Conservation (phyloP, 2,888 invertebrate species). For the Ochropleura leucogaster region DNA sequence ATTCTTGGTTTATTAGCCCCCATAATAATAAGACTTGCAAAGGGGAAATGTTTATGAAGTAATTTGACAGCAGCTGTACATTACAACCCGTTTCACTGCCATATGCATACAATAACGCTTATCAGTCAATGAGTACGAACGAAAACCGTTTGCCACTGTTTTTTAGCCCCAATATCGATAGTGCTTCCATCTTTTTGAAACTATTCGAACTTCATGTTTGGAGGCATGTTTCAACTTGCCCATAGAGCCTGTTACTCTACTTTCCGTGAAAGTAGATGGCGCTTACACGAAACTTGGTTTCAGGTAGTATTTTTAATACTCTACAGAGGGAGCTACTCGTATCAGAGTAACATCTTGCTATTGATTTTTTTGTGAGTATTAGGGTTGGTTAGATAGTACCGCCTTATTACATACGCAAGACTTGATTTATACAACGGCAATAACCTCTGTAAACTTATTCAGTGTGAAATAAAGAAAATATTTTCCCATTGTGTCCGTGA, state of each 20-base stretch:
- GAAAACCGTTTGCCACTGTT: constrained; percentile 30
- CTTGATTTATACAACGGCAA: constrained; percentile 20
- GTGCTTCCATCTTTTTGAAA: constrained; percentile 56
- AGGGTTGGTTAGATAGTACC: constrained; percentile 17
- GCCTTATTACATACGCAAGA: constrained; percentile 12
- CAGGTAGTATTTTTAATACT: constrained; percentile 15
- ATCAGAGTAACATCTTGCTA: constrained; percentile 19
- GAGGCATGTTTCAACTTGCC: constrained; percentile 42
- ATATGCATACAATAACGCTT: constrained; percentile 51
- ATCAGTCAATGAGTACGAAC: constrained; percentile 47
- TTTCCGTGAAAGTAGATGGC: constrained; percentile 55
- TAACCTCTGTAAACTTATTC: constrained; percentile 35
- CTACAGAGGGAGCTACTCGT: constrained; percentile 55
- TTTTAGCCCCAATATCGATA: constrained; percentile 21
- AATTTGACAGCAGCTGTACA: constrained; percentile 44
- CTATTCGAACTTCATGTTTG: constrained; percentile 20
- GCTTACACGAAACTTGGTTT: constrained; percentile 40
- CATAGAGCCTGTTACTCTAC: constrained; percentile 32
- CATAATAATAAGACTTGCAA: not conserved
- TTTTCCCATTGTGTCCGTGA: constrained; percentile 22
- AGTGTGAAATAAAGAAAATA: constrained; percentile 33
- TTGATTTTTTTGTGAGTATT: constrained; percentile 46
- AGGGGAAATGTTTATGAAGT: constrained; percentile 16
- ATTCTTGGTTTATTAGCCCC: not conserved
- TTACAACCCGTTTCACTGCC: constrained; percentile 54